These are phyloP conservation scores for Synanceia verrucosa DNA, from an alignment of 2,797 vertebrate genomes.

Conservation along the genomic window DNA sequence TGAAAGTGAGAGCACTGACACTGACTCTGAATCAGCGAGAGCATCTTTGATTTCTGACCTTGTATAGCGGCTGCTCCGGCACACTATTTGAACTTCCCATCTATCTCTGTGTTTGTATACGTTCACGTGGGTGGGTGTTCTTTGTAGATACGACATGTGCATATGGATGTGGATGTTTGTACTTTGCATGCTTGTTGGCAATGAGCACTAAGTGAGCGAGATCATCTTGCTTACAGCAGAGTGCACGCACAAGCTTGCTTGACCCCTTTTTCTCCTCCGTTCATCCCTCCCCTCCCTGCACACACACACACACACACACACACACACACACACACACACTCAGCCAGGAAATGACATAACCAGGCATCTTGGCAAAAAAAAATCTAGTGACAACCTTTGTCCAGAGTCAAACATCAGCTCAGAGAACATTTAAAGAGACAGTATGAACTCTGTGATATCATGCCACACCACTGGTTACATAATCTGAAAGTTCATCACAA, in stretches of 20 bases:
- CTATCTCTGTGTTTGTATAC: conserved; percentile 26
- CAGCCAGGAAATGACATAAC: conserved; percentile 78
- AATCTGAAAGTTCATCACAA: conserved; percentile 9
- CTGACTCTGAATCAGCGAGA: conserved; percentile 41
- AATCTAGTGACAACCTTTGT: conserved; percentile 69
- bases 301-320: not conserved
- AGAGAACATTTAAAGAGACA: conserved; percentile 68
- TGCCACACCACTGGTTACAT: conserved; percentile 1
- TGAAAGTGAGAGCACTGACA: conserved; percentile 36
- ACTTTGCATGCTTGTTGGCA: conserved; percentile 56
- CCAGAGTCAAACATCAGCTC: conserved; percentile 56
- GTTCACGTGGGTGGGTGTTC: conserved; percentile 22
- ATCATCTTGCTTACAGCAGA: conserved; percentile 64
- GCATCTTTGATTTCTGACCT: conserved; percentile 37
- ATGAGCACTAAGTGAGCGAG: conserved; percentile 59
- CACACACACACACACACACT: conserved; percentile 28
- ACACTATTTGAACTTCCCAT: conserved; percentile 21
- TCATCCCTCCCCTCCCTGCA: conserved; percentile 27
- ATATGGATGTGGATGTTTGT: conserved; percentile 59
- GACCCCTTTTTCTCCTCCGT: conserved; percentile 55
- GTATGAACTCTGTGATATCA: conserved; percentile 24
- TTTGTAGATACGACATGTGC: conserved; percentile 28
- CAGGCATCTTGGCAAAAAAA: conserved; percentile 61
- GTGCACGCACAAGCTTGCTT: conserved; percentile 58
- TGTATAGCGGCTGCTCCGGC: conserved; percentile 19